Base-by-base conservation (phyloP, 2,797 vertebrate genomes). In the Momotus momota region DNA sequence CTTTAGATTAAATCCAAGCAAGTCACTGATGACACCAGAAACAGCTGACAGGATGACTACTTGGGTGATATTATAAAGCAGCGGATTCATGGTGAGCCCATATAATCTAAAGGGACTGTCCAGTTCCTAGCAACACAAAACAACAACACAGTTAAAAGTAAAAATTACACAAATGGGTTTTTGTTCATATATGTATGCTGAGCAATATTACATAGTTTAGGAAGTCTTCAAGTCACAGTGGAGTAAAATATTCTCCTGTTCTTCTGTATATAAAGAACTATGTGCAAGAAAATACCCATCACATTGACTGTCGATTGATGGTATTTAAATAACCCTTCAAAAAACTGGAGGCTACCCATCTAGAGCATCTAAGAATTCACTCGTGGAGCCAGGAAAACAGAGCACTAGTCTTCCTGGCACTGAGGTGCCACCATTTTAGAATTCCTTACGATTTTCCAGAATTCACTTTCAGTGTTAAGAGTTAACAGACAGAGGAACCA, bases 51-150 rank as follows among this genome's bases (percentile, higher is more conserved):
- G 97, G 95, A 99, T 99, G 96, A 99, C 99, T 96, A 99, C 99
- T 92, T 99, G 99, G 57, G 99, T 99, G 97, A 99, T 99, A 97
- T 99, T 99, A 97, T 99, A 99, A 86, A 99, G 99, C 92, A 99
- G 98, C 57, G 99, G 99, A 95, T 99, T 99, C 99, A 99, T 99
- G 10, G 99, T 99, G 94, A 99, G 97, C 49, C 99, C 99, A 31
- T 99, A 99, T 83, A 99, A 96, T 88, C 99, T 98, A 97, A 99
- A 99, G 5, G 99, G 99, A 95, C 98, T 98, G 83, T 99, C 99
- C 97, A 99, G 86, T 93, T 99, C 99, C 99, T 99, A 97, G 41
- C 2, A 92, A 78, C 38, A 65, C 67, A 65, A 96, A 95, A 60
- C 9, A 88, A 38, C 9, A 19, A 15, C 8, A 65, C 18, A 2